Percentiles rank a stretch among this genome's conserved stretches.
These are phyloP conservation scores for Patagioenas fasciata DNA, from an alignment of 2,113 vertebrate genomes.

Conservation along the genomic window DNA sequence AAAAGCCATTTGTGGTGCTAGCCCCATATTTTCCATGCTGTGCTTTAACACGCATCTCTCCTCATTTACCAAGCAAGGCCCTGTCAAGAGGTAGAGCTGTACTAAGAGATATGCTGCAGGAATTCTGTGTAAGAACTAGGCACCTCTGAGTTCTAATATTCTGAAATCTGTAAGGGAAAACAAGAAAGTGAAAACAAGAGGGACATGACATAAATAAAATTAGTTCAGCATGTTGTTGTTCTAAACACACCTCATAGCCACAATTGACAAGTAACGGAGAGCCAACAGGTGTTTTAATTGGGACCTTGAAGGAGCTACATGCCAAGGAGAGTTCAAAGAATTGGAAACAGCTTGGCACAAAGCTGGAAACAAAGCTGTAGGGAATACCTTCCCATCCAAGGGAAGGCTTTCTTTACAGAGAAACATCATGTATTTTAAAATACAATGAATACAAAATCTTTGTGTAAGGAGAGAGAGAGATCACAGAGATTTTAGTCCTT, in stretches of 20 bases:
- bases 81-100: not conserved
- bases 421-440: not conserved
- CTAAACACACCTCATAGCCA: not conserved
- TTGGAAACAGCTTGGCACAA: not conserved
- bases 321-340: not conserved
- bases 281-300: not conserved
- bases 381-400: not conserved
- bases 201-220: not conserved
- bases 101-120: not conserved
- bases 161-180: not conserved
- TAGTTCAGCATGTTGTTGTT: not conserved
- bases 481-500: not conserved
- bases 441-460: not conserved
- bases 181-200: not conserved
- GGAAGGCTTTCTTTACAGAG: not conserved
- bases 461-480: not conserved
- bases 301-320: not conserved
- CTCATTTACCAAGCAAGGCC: not conserved
- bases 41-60: not conserved
- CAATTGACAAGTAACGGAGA: not conserved
- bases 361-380: not conserved
- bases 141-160: not conserved
- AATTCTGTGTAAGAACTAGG: not conserved
- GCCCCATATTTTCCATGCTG: not conserved
- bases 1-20: not conserved